These are phyloP conservation scores for Lordiphosa mommai DNA, from an alignment of 1,140 invertebrate genomes.

Conservation along the genomic window DNA sequence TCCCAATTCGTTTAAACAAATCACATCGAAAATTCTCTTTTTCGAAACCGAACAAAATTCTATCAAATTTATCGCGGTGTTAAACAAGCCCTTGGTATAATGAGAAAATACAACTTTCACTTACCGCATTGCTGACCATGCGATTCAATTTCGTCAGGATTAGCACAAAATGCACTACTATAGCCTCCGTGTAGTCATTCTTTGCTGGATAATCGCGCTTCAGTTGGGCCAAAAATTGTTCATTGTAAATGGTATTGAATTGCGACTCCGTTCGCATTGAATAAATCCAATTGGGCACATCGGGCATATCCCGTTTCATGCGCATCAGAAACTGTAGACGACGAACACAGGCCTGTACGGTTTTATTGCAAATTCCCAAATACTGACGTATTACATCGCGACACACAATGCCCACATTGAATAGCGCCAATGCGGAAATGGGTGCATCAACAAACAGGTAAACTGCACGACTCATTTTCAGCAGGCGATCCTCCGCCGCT, in stretches of 20 bases:
- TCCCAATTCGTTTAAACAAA: too few relatives aligned
- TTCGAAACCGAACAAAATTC: too few relatives aligned
- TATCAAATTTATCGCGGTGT: too few relatives aligned
- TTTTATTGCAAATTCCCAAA: constrained; percentile 84
- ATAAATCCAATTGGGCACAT: constrained; percentile 68
- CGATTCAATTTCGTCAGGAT: constrained; percentile 48
- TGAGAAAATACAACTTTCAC: constrained; percentile 6
- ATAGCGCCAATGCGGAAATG: constrained; percentile 78
- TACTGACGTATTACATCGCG: constrained; percentile 84
- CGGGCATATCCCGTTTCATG: constrained; percentile 53
- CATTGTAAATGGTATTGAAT: constrained; percentile 48
- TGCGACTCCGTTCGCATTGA: constrained; percentile 57
- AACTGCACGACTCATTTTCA: constrained; percentile 86
- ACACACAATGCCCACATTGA: constrained; percentile 51
- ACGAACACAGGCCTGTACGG: constrained; percentile 85
- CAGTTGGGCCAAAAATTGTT: constrained; percentile 47
- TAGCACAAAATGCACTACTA: constrained; percentile 58
- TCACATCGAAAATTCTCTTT: too few relatives aligned
- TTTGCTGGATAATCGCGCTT: constrained; percentile 51
- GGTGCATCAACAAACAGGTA: constrained; percentile 83
- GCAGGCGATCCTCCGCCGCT: constrained; percentile 83
- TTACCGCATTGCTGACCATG: constrained; percentile 41
- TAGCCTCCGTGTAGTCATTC: constrained; percentile 39
- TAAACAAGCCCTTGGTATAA: not conserved
- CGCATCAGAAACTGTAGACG: constrained; percentile 80